Evolutionary conservation across 2,113 vertebrate genomes (phyloP), one percentile per base, ranked within the genome.

Genomic region (Nannobrachium achirus): DNA sequence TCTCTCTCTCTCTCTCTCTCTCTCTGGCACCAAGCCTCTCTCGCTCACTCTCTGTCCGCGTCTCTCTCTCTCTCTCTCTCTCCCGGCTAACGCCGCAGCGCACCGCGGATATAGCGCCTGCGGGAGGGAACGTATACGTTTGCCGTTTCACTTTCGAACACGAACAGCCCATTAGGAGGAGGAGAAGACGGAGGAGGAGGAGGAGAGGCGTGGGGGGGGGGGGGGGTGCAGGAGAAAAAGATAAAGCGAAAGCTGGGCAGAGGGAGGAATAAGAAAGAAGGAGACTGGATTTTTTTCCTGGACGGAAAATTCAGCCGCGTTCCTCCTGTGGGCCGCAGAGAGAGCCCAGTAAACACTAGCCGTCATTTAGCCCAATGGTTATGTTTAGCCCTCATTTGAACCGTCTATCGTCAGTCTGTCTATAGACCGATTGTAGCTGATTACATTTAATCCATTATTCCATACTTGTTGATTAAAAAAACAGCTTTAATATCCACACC

Each of bases 261-360:
- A 25, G 25, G 25, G 4, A 25, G 25, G 25, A 25, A 25, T 25
- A 25, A 25, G 25, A 25, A 25, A 25, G 25, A 13, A 2, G 11
- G 6, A 48, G 11, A 48, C 45, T 6, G 45, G n/a, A 11, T 14
- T 6, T 15, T 48, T 6, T n/a, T n/a, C n/a, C n/a, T 13, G 45
- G 45, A 48, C 11, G 11, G 85, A 82, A 85, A 83, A 82, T 73
- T 63, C 83, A 61, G 80, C 61, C 78, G 66, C 75, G 82, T 81
- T 88, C 79, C 82, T 89, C 79, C 25, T 33, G 84, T 86, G 82
- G 89, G 82, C 84, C 82, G 82, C 87, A 82, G 25, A 38, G 25
- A 57, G 10, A 15, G 79, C n/a, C n/a, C n/a, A n/a, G n/a, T n/a
- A n/a, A n/a, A n/a, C n/a, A n/a, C n/a, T n/a, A n/a, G n/a, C n/a